Evolutionary conservation across 2,797 vertebrate genomes (phyloP).

Genomic region (Pyrrhura leucotis): DNA sequence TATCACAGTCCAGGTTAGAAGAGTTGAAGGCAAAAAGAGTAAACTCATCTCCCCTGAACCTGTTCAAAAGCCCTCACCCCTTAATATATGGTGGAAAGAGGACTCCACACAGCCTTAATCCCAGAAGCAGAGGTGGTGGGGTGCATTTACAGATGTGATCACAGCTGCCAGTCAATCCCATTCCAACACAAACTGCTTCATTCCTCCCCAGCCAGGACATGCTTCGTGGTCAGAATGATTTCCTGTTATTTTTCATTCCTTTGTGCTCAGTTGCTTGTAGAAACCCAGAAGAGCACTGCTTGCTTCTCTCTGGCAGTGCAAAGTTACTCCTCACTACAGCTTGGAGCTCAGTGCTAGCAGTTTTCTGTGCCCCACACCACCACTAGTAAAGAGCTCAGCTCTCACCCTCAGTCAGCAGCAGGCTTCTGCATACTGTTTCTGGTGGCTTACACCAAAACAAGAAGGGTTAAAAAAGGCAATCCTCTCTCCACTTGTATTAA

Average conservation of each 20-base stretch:
- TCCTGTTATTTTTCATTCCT: background rate
- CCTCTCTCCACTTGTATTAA: background rate
- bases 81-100: background rate
- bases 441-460: background rate
- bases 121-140: background rate
- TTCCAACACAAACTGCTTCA: background rate
- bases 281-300: background rate
- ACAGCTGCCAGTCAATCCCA: background rate
- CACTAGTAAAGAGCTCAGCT: background rate
- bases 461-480: background rate
- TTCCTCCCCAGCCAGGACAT: background rate
- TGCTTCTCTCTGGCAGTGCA: background rate
- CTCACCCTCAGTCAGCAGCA: background rate
- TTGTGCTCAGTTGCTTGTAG: background rate
- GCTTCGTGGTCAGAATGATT: background rate
- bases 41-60: background rate
- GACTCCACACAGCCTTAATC: background rate
- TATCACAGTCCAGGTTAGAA: background rate
- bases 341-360: background rate
- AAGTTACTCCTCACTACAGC: background rate
- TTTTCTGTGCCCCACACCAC: background rate
- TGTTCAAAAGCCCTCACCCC: background rate
- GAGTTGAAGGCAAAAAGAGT: background rate
- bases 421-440: background rate
- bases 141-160: background rate